phyloP scores from a whole-genome alignment of 1,140 invertebrate genomes.

The Lethrus apterus region DNA sequence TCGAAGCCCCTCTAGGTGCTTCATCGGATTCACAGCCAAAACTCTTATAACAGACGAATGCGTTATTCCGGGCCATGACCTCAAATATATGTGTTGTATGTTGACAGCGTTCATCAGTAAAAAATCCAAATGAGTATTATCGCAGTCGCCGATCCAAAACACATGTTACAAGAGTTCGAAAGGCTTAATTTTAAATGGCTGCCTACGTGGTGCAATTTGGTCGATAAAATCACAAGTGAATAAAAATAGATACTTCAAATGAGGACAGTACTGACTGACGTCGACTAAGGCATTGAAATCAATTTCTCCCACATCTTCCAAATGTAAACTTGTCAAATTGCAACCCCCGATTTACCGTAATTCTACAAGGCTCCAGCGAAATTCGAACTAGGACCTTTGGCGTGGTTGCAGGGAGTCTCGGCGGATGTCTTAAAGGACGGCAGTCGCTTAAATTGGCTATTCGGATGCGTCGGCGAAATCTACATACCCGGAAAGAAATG shows the following conservation, averaged over 20 bases:
- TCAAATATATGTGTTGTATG: slow-evolving; percentile 58
- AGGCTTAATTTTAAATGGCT: slow-evolving; percentile 48
- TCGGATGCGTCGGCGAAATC: too few species aligned
- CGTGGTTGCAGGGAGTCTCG: too few species aligned
- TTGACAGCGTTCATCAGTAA: slow-evolving; percentile 55
- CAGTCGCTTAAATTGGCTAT: too few species aligned
- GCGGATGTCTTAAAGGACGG: too few species aligned
- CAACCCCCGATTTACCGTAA: slow-evolving; percentile 56
- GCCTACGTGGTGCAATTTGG: slow-evolving; percentile 30
- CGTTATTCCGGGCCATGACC: slow-evolving; percentile 56
- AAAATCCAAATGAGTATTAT: slow-evolving; percentile 55
- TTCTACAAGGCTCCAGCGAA: too few species aligned
- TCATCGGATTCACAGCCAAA: slow-evolving; percentile 53
- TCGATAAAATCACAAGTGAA: slow-evolving; percentile 63
- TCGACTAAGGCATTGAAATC: slow-evolving; percentile 59
- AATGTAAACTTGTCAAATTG: slow-evolving; percentile 53
- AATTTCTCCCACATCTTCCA: slow-evolving; percentile 65
- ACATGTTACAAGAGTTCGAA: slow-evolving; percentile 56
- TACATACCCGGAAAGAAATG: too few species aligned
- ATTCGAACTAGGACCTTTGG: too few species aligned
- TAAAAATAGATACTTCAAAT: slow-evolving; percentile 53
- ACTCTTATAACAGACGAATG: slow-evolving; percentile 54
- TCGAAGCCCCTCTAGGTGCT: slow-evolving; percentile 58
- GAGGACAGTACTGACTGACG: slow-evolving; percentile 61
- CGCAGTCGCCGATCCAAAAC: slow-evolving; percentile 56